Conservation (phyloP, 2,113 vertebrate genomes). For the Pheucticus melanocephalus region DNA sequence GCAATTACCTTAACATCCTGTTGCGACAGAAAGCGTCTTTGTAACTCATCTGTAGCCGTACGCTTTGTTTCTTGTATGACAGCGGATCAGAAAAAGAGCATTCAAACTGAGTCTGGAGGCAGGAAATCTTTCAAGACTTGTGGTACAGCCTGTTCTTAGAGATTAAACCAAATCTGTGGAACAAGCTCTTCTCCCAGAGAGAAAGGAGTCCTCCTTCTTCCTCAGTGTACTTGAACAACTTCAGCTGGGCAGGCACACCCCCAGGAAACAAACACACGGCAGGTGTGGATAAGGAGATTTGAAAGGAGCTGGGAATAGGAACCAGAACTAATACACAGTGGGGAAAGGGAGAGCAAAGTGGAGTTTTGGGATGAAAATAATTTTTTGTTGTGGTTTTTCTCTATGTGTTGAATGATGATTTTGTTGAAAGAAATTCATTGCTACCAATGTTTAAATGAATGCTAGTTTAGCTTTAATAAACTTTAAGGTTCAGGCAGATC, state of each 20-base stretch:
- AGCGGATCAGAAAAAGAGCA: neutral
- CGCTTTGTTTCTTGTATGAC: neutral
- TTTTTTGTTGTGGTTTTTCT: neutral
- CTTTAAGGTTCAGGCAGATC: neutral
- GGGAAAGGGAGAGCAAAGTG: neutral
- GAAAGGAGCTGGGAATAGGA: neutral
- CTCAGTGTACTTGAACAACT: neutral
- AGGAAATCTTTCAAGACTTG: neutral
- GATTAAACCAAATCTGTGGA: neutral
- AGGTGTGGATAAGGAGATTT: neutral
- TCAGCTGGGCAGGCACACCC: neutral
- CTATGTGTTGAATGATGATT: neutral
- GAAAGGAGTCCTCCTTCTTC: neutral
- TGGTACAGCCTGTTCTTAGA: rapidly evolving
- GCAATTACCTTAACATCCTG: neutral
- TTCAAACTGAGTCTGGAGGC: rapidly evolving
- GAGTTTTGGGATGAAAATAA: neutral
- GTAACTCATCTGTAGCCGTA: rapidly evolving
- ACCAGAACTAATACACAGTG: neutral
- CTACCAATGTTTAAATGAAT: neutral
- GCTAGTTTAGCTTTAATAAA: neutral
- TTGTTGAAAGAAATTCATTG: neutral
- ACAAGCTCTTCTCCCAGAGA: rapidly evolving
- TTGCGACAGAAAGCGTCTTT: rapidly evolving
- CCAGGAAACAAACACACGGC: neutral